Conservation (phyloP, 2,797 vertebrate genomes). For the Telmatherina bonti region DNA sequence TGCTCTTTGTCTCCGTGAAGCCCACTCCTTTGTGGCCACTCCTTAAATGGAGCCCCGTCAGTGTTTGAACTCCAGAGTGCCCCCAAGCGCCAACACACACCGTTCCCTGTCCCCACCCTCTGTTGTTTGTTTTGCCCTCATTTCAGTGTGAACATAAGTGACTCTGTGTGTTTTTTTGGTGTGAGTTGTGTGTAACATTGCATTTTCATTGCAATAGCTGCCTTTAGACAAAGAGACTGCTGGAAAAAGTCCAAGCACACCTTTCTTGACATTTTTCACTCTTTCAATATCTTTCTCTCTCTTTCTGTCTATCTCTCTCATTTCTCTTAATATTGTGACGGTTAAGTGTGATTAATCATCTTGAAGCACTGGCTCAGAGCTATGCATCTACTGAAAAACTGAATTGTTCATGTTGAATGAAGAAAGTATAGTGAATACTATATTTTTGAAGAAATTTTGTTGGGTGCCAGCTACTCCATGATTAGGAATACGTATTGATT, state of each 20-base stretch:
- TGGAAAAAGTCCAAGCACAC: slow-evolving; percentile 67
- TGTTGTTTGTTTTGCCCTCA: slow-evolving; percentile 82
- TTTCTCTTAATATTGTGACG: slow-evolving; percentile 13
- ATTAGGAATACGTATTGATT: too few species aligned
- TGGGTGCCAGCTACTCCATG: too few species aligned
- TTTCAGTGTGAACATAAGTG: slow-evolving; percentile 68
- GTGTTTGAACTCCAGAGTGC: slow-evolving; percentile 72
- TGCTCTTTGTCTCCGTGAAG: slow-evolving; percentile 57
- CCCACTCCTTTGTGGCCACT: slow-evolving; percentile 73
- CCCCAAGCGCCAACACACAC: slow-evolving; percentile 71
- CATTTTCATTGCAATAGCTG: slow-evolving; percentile 58
- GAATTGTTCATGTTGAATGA: neutral
- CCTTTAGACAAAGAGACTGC: slow-evolving; percentile 65
- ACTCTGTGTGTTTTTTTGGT: slow-evolving; percentile 36
- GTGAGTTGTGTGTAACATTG: slow-evolving; percentile 45
- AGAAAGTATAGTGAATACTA: too few species aligned
- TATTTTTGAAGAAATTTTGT: too few species aligned
- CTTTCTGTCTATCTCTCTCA: slow-evolving; percentile 11
- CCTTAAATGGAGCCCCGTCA: slow-evolving; percentile 58
- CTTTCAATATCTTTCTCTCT: slow-evolving; percentile 23
- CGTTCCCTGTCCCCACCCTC: slow-evolving; percentile 64
- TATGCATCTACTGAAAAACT: neutral
- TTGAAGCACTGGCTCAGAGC: neutral
- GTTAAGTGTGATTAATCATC: slow-evolving; percentile 22
- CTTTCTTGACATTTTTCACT: slow-evolving; percentile 67